Conservation (phyloP, 2,888 invertebrate genomes). For the Drosophila buzzatii region DNA sequence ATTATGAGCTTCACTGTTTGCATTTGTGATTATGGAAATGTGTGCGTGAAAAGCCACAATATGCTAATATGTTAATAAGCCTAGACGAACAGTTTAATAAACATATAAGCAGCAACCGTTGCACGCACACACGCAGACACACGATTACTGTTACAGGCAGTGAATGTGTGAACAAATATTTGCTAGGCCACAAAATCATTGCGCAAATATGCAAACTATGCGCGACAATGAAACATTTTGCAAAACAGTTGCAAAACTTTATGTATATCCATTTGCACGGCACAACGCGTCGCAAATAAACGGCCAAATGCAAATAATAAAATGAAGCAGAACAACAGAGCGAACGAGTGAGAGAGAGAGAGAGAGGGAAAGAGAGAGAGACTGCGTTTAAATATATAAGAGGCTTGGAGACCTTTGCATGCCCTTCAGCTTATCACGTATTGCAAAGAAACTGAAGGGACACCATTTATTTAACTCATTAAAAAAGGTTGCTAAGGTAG, state of each 20-base stretch:
- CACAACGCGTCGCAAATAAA: constrained; percentile 41
- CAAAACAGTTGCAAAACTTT: constrained; percentile 56
- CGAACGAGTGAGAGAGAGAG: neutral
- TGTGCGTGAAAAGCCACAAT: constrained; percentile 64
- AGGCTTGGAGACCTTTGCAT: constrained; percentile 8
- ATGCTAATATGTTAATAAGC: constrained; percentile 67
- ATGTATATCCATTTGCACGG: constrained; percentile 48
- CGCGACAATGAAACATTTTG: constrained; percentile 65
- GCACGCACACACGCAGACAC: constrained; percentile 11
- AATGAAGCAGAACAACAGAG: neutral
- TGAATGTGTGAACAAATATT: constrained; percentile 74
- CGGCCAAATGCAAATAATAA: constrained; percentile 13
- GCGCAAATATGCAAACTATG: constrained; percentile 76
- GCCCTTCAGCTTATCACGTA: neutral
- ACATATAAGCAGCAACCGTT: constrained; percentile 51
- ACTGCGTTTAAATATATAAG: too few species aligned
- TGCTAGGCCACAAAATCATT: constrained; percentile 73
- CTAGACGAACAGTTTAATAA: constrained; percentile 59
- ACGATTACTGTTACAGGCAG: constrained; percentile 14
- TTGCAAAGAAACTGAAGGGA: neutral
- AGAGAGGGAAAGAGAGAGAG: too few species aligned
- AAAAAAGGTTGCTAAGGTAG: too few species aligned
- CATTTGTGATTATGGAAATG: constrained; percentile 51
- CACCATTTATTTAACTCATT: neutral
- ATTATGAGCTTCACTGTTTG: constrained; percentile 49